A percentile compares a stretch with the other conserved stretches of the same genome.
Evolutionary conservation across 2,113 vertebrate species (phyloP).

Genomic region (Anhinga rufa): DNA sequence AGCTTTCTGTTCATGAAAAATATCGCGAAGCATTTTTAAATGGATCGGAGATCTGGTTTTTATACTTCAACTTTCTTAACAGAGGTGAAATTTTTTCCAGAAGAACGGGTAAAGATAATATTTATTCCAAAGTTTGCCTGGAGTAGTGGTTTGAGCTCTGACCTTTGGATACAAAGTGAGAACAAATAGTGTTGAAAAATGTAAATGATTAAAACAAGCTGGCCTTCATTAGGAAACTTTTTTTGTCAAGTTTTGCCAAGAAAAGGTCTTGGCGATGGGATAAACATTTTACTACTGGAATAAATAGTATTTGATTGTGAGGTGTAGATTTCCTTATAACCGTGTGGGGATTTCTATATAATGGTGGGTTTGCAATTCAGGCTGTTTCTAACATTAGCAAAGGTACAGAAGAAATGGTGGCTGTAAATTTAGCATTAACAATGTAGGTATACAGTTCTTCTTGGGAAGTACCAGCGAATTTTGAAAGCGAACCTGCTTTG

Average conservation of each 20-base stretch:
- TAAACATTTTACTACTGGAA: not conserved
- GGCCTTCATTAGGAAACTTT: not conserved
- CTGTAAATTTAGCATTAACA: constrained; percentile 21
- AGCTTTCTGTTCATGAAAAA: not conserved
- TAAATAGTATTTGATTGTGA: not conserved
- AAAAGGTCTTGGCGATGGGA: not conserved
- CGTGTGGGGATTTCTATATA: not conserved
- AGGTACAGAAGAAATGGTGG: not conserved
- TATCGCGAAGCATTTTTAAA: not conserved
- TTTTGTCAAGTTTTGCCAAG: constrained; percentile 6
- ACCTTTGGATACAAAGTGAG: constrained; percentile 73
- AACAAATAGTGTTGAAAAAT: constrained; percentile 59
- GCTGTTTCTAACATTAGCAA: not conserved
- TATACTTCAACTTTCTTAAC: not conserved
- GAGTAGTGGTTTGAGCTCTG: constrained; percentile 67
- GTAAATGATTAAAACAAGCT: constrained; percentile 38
- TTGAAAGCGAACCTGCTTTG: not conserved
- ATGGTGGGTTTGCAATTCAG: not conserved
- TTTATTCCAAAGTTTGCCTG: constrained; percentile 58
- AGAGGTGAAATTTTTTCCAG: not conserved
- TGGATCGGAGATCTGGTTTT: not conserved
- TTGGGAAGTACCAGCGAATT: constrained; percentile 64
- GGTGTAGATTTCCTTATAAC: not conserved
- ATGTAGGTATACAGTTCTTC: constrained; percentile 41
- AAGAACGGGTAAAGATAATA: constrained; percentile 61